Evolutionary conservation across 2,113 vertebrate species (phyloP), one percentile per base, ranked within the genome.

Genomic region (Oceanites oceanicus): DNA sequence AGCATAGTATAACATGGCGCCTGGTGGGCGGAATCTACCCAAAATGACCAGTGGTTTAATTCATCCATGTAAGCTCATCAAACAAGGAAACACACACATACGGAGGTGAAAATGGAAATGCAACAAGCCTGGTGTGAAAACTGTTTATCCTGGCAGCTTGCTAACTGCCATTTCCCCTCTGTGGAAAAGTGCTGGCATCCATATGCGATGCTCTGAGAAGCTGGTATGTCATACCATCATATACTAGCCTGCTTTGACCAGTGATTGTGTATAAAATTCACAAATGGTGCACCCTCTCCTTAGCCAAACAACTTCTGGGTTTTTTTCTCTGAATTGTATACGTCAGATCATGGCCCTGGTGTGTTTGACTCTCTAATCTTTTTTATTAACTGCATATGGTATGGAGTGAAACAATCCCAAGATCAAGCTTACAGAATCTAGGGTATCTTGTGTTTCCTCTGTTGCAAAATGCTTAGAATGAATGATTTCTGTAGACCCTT

Each of bases 51-150:
- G 45, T 58, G 73, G 49, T 91, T 88, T 92, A 76, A 87, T 95
- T 49, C 9, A 4, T 42, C 29, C 29, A 10, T 19, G 22, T 85
- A 32, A 90, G 74, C 47, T 96, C 45, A 58, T 82, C 81, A 88
- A 76, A 88, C 47, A 86, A 79, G 40, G 61, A 66, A 95, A 78
- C 70, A 85, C 62, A 62, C 61, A 49, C 71, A 62, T 79, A 82
- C 11, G 1, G 92, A 94, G 93, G 81, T 94, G 94, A 95, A 92
- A 96, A 95, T 95, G 70, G 87, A 93, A 94, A 88, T n/a, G 19
- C 45, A 88, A 76, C 30, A 87, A 61, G 32, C 90, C 87, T 73
- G 36, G 44, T 90, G 92, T 91, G 92, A 93, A 88, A 88, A 45
- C 36, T 70, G 21, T 90, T 94, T 96, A 83, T 94, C 45, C 58